Evolutionary conservation across 2,888 invertebrate species (phyloP).

Genomic region (Mamestra brassicae): DNA sequence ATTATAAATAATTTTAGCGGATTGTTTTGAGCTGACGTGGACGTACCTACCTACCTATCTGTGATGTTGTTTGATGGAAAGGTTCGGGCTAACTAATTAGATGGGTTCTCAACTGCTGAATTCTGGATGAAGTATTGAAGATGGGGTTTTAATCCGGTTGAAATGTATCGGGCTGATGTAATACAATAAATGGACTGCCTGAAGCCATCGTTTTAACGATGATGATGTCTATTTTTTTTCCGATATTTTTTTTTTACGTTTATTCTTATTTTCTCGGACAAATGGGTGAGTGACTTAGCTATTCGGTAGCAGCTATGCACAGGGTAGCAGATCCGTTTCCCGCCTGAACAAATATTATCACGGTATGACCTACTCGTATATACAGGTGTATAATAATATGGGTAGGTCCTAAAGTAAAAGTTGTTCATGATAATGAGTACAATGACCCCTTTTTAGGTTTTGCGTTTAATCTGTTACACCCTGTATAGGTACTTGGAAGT

Average conservation of each 20-base stretch:
- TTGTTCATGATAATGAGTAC: no score
- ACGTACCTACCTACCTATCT: neutral
- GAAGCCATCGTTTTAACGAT: no score
- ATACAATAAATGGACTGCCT: neutral
- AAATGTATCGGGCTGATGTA: neutral
- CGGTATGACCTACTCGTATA: no score
- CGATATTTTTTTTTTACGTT: neutral
- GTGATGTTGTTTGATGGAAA: conserved; percentile 7
- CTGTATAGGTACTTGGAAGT: no score
- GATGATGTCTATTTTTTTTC: neutral
- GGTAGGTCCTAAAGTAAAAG: no score
- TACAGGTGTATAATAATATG: no score
- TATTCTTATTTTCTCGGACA: neutral
- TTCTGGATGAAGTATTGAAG: neutral
- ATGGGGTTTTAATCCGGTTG: neutral
- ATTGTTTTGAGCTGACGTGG: conserved; percentile 48
- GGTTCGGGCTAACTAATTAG: conserved; percentile 17
- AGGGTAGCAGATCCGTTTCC: neutral
- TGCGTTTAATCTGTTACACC: no score
- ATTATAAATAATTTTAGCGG: conserved; percentile 66
- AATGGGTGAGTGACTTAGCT: neutral
- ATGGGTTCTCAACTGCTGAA: conserved; percentile 3
- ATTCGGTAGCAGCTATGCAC: neutral
- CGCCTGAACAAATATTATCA: neutral
- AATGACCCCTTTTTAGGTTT: no score